These are phyloP conservation scores for Chirona hameri DNA, from an alignment of 2,888 invertebrate genomes.

Conservation along the genomic window DNA sequence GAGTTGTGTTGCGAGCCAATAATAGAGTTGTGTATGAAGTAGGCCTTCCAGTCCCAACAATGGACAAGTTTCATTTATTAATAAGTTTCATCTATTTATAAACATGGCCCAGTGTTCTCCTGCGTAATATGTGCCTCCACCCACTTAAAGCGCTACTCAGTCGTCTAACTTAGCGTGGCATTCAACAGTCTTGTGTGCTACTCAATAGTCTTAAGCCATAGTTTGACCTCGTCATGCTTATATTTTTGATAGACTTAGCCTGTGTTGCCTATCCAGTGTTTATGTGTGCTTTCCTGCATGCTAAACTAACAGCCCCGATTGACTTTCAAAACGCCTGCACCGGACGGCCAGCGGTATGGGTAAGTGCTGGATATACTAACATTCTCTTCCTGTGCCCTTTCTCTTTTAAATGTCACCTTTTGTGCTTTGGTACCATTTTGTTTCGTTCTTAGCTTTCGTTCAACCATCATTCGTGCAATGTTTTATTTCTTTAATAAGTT, in stretches of 20 bases:
- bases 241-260: not conserved
- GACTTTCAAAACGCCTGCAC: not conserved
- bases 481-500: not conserved
- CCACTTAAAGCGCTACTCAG: too few relatives aligned
- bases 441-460: not conserved
- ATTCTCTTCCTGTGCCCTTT: not conserved
- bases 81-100: too few relatives aligned
- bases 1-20: too few relatives aligned
- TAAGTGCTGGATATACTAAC: not conserved
- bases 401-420: not conserved
- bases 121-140: too few relatives aligned
- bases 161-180: too few relatives aligned
- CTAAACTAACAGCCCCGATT: not conserved
- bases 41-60: too few relatives aligned
- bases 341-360: not conserved
- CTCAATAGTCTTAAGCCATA: not conserved
- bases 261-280: not conserved
- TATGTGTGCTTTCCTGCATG: not conserved
- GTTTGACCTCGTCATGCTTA: not conserved
- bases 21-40: too few relatives aligned
- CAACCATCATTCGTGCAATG: not conserved
- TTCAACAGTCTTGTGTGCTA: too few relatives aligned
- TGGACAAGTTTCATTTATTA: too few relatives aligned
- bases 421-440: not conserved
- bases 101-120: too few relatives aligned